phyloP scores from a whole-genome alignment of 2,797 vertebrate species.

The Amblyraja radiata region DNA sequence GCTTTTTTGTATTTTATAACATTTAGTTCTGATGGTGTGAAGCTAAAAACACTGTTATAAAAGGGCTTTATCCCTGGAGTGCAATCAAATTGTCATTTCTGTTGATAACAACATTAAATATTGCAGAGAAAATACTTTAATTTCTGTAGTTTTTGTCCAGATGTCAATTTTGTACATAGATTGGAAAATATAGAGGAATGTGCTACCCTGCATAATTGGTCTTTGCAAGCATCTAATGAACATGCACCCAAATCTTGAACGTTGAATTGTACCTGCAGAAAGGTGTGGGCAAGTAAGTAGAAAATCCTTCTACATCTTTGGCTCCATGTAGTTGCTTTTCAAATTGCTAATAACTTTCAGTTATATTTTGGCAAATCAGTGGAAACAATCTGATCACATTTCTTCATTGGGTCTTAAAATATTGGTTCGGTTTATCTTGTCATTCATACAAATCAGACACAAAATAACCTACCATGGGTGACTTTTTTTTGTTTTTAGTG shows the following conservation, averaged over 20 bases:
- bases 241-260: neutral
- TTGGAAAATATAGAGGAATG: neutral
- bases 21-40: neutral
- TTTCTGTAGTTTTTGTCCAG: neutral
- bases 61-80: neutral
- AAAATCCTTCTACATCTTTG: neutral
- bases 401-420: no score
- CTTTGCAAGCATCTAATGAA: neutral
- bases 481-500: no score
- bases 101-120: neutral
- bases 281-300: no score
- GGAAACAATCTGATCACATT: no score
- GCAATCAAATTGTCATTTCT: neutral
- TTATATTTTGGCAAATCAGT: no score
- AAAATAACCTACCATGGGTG: no score
- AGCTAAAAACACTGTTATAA: neutral
- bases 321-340: no score
- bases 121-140: neutral
- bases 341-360: no score
- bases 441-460: no score
- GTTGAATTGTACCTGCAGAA: no score
- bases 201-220: neutral
- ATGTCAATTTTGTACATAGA: neutral
- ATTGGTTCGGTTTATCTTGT: no score
- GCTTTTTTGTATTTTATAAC: slow-evolving; percentile 6